Percentiles rank a stretch among this genome's conserved stretches.
These are phyloP conservation scores for Xenops minutus DNA, from an alignment of 2,797 vertebrate genomes.

Conservation along the genomic window DNA sequence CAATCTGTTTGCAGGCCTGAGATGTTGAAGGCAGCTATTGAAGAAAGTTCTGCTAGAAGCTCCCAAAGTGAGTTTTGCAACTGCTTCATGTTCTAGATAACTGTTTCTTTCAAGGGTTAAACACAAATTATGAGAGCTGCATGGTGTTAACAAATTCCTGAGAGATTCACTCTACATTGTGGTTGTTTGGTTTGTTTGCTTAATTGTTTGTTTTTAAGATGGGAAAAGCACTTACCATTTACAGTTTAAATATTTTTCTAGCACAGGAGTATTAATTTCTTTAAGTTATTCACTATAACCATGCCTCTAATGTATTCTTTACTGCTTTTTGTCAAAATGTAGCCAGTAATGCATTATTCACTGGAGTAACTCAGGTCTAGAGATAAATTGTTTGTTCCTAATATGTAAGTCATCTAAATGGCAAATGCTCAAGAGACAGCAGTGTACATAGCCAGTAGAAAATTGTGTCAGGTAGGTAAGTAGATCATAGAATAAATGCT, in stretches of 20 bases:
- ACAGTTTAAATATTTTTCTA: neutral
- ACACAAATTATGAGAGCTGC: neutral
- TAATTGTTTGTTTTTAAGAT: neutral
- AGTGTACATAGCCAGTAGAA: neutral
- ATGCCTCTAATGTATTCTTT: neutral
- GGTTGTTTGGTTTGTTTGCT: neutral
- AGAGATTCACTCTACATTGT: neutral
- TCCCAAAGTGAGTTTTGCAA: constrained; percentile 73
- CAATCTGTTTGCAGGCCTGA: constrained; percentile 72
- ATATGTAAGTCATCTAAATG: neutral
- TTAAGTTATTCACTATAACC: neutral
- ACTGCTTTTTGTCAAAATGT: neutral
- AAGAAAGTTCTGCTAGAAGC: constrained; percentile 66
- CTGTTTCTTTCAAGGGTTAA: neutral
- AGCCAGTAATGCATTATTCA: neutral
- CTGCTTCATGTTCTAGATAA: neutral
- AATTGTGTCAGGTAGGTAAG: neutral
- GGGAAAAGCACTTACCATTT: neutral
- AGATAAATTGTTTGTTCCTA: neutral
- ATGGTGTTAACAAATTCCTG: neutral
- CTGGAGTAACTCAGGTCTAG: neutral
- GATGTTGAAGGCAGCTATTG: constrained; percentile 76
- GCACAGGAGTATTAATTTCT: neutral
- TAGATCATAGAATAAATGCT: neutral
- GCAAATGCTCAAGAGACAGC: neutral